Conservation (phyloP, 2,113 vertebrate genomes). For the Casuarius casuarius region DNA sequence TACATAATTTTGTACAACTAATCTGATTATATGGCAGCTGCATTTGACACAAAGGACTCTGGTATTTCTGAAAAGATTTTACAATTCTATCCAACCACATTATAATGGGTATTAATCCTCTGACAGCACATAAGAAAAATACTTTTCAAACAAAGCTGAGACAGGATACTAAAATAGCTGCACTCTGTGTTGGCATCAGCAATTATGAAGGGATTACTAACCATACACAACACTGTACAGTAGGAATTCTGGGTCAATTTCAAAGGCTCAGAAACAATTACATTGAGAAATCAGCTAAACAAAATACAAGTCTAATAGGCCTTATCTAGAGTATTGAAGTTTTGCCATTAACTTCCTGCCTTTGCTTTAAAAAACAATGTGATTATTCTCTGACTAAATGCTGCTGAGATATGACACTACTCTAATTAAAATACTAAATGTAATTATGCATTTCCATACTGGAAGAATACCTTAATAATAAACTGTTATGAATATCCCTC, state of each 20-base stretch:
- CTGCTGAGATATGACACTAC: not conserved
- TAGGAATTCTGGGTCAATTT: not conserved
- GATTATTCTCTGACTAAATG: not conserved
- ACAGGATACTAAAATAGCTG: not conserved
- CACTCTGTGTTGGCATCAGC: not conserved
- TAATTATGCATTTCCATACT: not conserved
- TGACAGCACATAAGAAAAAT: not conserved
- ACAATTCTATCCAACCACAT: not conserved
- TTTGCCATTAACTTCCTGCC: not conserved
- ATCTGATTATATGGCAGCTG: not conserved
- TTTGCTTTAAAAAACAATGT: not conserved
- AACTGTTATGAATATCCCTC: not conserved
- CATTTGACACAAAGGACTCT: not conserved
- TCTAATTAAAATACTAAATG: not conserved
- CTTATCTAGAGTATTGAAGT: not conserved
- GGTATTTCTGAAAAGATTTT: not conserved
- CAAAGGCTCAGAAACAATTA: not conserved
- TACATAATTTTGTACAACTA: not conserved
- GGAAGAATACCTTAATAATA: not conserved
- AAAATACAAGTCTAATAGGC: not conserved
- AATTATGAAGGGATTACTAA: conserved; percentile 8
- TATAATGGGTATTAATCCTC: conserved; percentile 17
- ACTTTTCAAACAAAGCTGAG: conserved; percentile 31
- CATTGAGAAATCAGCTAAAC: not conserved
- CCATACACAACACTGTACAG: not conserved